Evolutionary conservation across 1,140 invertebrate genomes (phyloP), one percentile per base, ranked within the genome.

Genomic region (Planococcus citri): DNA sequence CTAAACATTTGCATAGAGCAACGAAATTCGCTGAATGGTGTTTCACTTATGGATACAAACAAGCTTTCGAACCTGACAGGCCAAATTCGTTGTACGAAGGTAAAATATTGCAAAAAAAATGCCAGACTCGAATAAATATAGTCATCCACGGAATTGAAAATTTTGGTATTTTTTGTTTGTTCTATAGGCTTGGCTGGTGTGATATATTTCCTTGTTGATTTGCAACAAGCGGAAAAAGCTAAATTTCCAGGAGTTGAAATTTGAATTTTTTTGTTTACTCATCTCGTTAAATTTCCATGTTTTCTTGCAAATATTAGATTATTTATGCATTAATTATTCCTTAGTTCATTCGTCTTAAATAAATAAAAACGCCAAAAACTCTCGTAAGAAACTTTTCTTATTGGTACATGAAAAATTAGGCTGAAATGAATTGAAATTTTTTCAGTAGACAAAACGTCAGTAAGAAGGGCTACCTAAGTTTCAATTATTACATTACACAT

Each of bases 81-180:
- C 92, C 91, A 0, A 85, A 85, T 68, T 95, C 92, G 0, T 78
- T 96, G 10, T 95, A 90, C 79, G 92, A 95, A 86, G 94, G 94
- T 82, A 78, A 61, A 22, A 22, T 33, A 41, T 70, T 69, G 14
- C 38, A 21, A n/a, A 17, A 33, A 10, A n/a, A n/a, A n/a, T n/a
- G n/a, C n/a, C n/a, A n/a, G n/a, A 20, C 21, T 61, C 10, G 14
- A 24, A 1, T 69, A 25, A 14, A 70, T n/a, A 22, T 24, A 20
- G 14, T 14, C 9, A 25, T 33, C 27, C 8, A 37, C 38, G 17
- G 22, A 68, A 29, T 12, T 27, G 24, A 68, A n/a, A n/a, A n/a
- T 27, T 27, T 29, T 27, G 12, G 27, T 4, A 68, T 29, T 71
- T 68, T 37, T 10, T 70, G 64, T 68, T 71, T 69, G 68, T 41